Evolutionary conservation across 2,113 vertebrate genomes (phyloP), one percentile per base, ranked within the genome.

Genomic region (Lethenteron reissneri): DNA sequence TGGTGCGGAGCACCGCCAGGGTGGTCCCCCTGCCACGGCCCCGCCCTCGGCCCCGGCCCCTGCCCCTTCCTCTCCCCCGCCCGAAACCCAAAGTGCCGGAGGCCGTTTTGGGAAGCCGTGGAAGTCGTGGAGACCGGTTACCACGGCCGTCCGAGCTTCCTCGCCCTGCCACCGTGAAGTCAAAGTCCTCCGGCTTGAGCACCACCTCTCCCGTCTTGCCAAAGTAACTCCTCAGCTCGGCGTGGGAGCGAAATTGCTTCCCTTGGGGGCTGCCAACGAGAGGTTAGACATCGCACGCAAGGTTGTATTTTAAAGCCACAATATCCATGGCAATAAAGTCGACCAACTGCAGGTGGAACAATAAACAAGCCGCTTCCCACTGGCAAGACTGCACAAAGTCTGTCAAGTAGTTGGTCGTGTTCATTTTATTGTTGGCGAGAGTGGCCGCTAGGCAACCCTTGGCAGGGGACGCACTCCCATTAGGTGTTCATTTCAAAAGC

Each of bases 191-290:
- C 71, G 90, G 88, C 78, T 95, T 87, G 12, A 90, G 86, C 72
- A 87, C 85, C 70, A 87, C 89, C 79, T 95, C 89, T 1, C 90
- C 89, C 57, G 92, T 85, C 81, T 92, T 92, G 79, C 91, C 86
- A 81, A 95, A 95, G 83, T 87, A 88, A 1, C 88, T 86, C 71
- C 88, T 85, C 57, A 95, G 85, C 79, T 95, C 90, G 79, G 92
- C 90, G 81, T 95, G 91, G 78, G 90, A 95, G 70, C 90, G 88
- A 75, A 95, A 95, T 12, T 88, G 89, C 82, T 92, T 92, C 56
- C 90, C 90, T 76, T 89, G 87, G 12, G 89, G 88, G 79, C 90
- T 92, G 76, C 41, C 41, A 41, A 41, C 5, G 41, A 41, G 41
- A 41, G 41, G 41, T 41, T 5, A 41, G 41, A 41, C 41, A 41